These are phyloP conservation scores for Harpagifer antarcticus DNA, from an alignment of 2,797 vertebrate genomes.

Conservation along the genomic window DNA sequence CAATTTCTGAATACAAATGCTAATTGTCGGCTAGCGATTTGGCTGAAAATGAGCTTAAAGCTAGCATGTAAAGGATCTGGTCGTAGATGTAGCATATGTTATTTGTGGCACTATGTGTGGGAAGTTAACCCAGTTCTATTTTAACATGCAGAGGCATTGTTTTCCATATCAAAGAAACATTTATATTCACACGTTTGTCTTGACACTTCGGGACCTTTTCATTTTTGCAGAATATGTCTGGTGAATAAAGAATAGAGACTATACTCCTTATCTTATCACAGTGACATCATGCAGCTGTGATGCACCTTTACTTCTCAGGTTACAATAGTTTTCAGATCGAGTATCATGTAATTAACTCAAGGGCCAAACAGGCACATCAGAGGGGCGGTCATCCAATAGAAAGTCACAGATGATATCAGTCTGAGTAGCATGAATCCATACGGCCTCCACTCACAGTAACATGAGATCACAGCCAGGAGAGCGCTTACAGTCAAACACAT, in stretches of 20 bases:
- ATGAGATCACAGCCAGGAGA: constrained; percentile 43
- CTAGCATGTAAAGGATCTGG: no score
- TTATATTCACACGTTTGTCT: no score
- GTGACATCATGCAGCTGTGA: constrained; percentile 29
- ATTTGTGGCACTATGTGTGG: no score
- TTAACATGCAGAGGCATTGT: no score
- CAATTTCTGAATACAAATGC: no score
- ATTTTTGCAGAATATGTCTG: no score
- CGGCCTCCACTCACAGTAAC: constrained; percentile 34
- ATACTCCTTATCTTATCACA: background rate
- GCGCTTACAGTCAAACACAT: constrained; percentile 39
- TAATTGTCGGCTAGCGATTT: no score
- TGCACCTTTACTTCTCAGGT: constrained; percentile 41
- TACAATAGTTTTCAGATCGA: constrained; percentile 40
- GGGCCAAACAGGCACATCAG: constrained; percentile 39
- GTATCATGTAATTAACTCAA: constrained; percentile 42
- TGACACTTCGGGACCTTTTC: no score
- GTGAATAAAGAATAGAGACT: background rate
- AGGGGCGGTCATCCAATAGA: constrained; percentile 40
- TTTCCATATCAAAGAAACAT: no score
- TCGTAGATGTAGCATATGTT: no score
- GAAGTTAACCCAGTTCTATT: no score
- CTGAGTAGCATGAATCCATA: constrained; percentile 35
- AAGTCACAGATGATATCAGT: constrained; percentile 57
- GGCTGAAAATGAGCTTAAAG: no score